These are phyloP conservation scores for Empidonax traillii DNA, from an alignment of 2,113 vertebrate species.

Conservation along the genomic window DNA sequence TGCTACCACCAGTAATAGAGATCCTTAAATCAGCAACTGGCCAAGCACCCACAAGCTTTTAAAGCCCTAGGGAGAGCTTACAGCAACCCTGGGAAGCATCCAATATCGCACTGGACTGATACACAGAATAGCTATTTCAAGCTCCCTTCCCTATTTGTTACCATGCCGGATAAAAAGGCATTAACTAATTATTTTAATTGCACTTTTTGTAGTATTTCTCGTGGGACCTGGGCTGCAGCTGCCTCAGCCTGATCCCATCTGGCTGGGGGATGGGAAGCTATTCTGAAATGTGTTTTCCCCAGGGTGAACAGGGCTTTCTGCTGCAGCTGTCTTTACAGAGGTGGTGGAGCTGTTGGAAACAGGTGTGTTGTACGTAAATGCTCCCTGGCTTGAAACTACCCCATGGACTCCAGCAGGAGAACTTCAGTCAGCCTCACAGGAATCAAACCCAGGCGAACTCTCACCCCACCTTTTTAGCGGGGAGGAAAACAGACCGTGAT, in stretches of 20 bases:
- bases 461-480: accelerated
- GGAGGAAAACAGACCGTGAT: background rate
- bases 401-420: background rate
- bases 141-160: background rate
- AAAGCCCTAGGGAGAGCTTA: background rate
- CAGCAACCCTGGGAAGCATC: background rate
- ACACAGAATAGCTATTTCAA: background rate
- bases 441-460: background rate
- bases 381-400: background rate
- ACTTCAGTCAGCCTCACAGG: background rate
- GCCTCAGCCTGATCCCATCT: constrained; percentile 42
- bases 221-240: constrained; percentile 23
- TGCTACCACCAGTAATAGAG: background rate
- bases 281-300: constrained; percentile 1
- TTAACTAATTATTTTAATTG: constrained; percentile 63
- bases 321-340: background rate
- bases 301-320: background rate
- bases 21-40: background rate
- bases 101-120: background rate
- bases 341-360: background rate
- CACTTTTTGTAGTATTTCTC: constrained; percentile 33
- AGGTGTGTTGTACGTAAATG: background rate
- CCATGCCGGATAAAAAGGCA: background rate
- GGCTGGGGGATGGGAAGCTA: constrained; percentile 10
- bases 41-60: background rate